A percentile compares a stretch with the other conserved stretches of the same genome.
These are phyloP conservation scores for Corythornis leucogaster DNA, from an alignment of 2,797 vertebrate genomes.

Conservation along the genomic window DNA sequence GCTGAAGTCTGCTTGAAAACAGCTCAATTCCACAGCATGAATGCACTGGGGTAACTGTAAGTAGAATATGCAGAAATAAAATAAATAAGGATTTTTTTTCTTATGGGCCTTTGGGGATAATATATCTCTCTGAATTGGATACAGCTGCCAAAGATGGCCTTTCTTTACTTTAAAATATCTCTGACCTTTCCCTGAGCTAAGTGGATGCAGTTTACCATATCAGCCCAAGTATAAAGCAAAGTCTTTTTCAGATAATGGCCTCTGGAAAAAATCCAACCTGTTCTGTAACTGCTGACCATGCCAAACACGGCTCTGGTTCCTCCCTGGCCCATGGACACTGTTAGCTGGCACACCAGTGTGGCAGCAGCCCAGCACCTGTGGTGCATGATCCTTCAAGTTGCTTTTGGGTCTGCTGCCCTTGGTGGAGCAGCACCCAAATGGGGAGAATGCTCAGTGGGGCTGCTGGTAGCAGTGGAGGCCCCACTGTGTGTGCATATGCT, in stretches of 20 bases:
- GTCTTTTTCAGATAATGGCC: background rate
- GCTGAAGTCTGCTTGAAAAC: constrained; percentile 4
- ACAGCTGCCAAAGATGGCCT: constrained; percentile 53
- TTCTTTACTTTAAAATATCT: constrained; percentile 57
- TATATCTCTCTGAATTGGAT: constrained; percentile 48
- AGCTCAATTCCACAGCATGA: background rate
- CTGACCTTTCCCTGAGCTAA: constrained; percentile 66
- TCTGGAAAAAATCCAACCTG: background rate
- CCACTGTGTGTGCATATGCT: background rate
- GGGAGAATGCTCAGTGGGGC: background rate
- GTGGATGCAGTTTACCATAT: constrained; percentile 42
- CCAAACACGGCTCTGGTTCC: background rate
- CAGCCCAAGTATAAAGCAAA: constrained; percentile 22
- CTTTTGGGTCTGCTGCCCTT: background rate
- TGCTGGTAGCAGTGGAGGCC: background rate
- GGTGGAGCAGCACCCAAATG: background rate
- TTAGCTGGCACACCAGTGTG: background rate
- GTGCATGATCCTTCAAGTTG: accelerated
- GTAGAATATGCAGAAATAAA: constrained; percentile 45
- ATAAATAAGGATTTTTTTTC: constrained; percentile 15
- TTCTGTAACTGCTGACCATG: background rate
- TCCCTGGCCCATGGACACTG: accelerated
- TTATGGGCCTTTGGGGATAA: constrained; percentile 21
- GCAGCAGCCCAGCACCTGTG: background rate
- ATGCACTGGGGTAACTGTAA: background rate